phyloP scores from a whole-genome alignment of 2,797 vertebrate genomes.

The Poecile montanus region DNA sequence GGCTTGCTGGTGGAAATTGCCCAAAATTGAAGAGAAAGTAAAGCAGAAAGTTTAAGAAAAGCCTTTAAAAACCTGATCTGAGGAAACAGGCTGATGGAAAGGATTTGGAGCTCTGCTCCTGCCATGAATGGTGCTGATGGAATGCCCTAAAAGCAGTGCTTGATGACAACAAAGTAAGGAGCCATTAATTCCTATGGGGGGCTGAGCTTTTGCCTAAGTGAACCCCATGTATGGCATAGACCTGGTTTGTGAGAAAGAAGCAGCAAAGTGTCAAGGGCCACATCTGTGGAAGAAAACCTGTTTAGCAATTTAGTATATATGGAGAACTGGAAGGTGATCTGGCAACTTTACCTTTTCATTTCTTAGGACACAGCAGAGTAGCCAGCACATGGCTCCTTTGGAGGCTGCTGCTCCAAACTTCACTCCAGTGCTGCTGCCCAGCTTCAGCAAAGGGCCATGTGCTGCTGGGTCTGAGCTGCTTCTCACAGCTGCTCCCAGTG shows the following conservation, averaged over 20 bases:
- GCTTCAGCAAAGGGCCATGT: accelerated
- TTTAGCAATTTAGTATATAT: neutral
- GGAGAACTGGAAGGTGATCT: neutral
- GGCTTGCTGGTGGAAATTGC: neutral
- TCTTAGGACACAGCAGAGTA: neutral
- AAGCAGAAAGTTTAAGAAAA: neutral
- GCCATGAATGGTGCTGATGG: neutral
- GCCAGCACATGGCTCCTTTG: neutral
- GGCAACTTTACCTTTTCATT: neutral
- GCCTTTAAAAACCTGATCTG: neutral
- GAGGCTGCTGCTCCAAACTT: neutral
- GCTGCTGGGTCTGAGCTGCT: neutral
- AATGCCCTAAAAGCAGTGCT: neutral
- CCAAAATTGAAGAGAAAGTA: neutral
- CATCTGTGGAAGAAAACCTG: neutral
- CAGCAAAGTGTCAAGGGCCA: neutral
- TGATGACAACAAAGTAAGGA: neutral
- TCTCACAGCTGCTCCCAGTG: neutral
- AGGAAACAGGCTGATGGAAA: neutral
- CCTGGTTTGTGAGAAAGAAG: neutral
- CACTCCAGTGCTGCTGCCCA: neutral
- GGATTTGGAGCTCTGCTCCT: neutral
- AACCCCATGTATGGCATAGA: accelerated
- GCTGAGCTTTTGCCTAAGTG: neutral
- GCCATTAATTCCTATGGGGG: too few species aligned